phyloP scores from a whole-genome alignment of 2,113 vertebrate genomes.

The Plestiodon gilberti region DNA sequence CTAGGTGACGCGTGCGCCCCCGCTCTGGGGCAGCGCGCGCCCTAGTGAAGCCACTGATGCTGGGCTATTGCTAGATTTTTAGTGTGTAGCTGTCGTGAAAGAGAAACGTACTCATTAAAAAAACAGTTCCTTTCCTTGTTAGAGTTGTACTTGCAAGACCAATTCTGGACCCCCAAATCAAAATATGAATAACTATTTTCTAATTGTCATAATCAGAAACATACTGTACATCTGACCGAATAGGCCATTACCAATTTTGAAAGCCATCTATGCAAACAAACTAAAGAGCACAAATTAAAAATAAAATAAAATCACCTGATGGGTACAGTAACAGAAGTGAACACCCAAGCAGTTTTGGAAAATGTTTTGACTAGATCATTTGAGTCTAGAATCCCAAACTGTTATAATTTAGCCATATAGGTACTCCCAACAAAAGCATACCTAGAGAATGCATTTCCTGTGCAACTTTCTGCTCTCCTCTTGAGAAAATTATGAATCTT shows the following conservation, averaged over 20 bases:
- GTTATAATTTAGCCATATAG: background rate
- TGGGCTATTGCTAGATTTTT: background rate
- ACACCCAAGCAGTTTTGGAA: background rate
- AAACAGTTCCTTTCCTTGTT: background rate
- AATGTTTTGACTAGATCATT: background rate
- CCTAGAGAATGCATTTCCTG: background rate
- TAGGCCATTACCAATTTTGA: background rate
- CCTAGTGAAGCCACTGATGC: no score
- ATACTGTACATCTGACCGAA: background rate
- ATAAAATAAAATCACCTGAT: background rate
- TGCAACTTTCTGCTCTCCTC: no score
- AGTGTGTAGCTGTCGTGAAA: background rate
- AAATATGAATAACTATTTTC: background rate
- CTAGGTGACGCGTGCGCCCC: no score
- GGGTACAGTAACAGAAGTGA: background rate
- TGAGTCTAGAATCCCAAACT: background rate
- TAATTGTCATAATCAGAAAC: background rate
- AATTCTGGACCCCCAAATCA: background rate
- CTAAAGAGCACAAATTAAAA: background rate
- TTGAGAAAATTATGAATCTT: conserved; percentile 32
- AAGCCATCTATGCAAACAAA: background rate
- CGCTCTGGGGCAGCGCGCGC: no score
- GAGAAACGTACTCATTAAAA: background rate
- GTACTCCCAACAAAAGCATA: background rate
- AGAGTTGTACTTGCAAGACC: background rate